Base-by-base conservation (phyloP, 2,888 invertebrate species). In the Chymomyza caudatula region DNA sequence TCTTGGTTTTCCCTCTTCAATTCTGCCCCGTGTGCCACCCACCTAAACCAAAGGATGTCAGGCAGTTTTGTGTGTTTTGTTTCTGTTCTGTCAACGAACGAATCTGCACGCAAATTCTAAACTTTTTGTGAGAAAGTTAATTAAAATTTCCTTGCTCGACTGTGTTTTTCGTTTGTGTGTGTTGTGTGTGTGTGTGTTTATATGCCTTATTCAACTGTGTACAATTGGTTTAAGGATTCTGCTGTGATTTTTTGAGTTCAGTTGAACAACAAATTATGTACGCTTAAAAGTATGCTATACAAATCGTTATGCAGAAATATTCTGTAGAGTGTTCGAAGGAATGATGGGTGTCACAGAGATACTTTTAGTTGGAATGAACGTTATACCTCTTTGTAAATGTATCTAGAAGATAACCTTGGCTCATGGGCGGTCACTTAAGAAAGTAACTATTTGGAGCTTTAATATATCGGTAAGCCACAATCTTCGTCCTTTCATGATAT, bases 41-140 rank as follows among this genome's bases (percentile, higher is more conserved):
- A n/a, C n/a, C n/a, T n/a, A n/a, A n/a, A n/a, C 25, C 25, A 25
- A 25, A 25, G n/a, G n/a, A 25, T 37, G 2, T 37, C 11, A 11
- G 29, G 11, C 29, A 37, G 29, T 37, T 37, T n/a, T n/a, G n/a
- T 57, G 63, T 54, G 53, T 15, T 23, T 44, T 15, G 22, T 22
- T 60, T 20, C n/a, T 56, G 19, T 25, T 13, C 8, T 23, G 15
- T 8, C n/a, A 59, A 47, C 69, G 63, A 59, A 47, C 69, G 63
- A 60, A 68, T 68, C 58, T 63, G 56, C 5, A 29, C 55, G 22
- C 43, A 71, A 56, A 37, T 66, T 61, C 59, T 65, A 60, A 63
- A 67, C 62, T 63, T 69, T 61, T 49, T 60, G 51, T 70, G 69
- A 15, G n/a, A 57, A 58, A 65, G 59, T 73, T 73, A 73, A 73